These are phyloP conservation scores for Dasypus novemcinctus DNA, from an alignment of 2,113 vertebrate species.

Conservation along the genomic window DNA sequence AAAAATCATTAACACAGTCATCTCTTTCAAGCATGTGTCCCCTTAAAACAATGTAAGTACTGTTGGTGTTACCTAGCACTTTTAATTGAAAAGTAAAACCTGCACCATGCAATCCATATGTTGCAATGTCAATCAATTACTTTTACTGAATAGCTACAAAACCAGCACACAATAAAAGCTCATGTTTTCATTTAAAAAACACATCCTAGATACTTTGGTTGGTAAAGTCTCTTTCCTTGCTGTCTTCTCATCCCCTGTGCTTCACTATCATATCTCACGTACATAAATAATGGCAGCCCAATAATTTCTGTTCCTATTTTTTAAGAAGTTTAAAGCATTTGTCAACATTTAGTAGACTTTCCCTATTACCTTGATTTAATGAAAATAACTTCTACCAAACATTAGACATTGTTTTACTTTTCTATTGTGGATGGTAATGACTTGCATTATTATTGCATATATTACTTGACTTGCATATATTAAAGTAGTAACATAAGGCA, in stretches of 20 bases:
- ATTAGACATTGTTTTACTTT: constrained; percentile 42
- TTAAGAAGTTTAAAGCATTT: constrained; percentile 42
- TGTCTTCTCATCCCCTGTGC: not conserved
- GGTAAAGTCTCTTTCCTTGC: constrained; percentile 54
- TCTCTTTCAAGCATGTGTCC: constrained; percentile 79
- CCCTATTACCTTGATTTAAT: constrained; percentile 40
- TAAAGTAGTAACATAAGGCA: constrained; percentile 22
- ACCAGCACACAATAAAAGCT: constrained; percentile 67
- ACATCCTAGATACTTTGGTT: constrained; percentile 57
- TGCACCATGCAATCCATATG: constrained; percentile 71
- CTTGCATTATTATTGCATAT: constrained; percentile 22
- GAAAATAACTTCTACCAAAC: constrained; percentile 69
- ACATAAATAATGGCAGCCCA: constrained; percentile 48
- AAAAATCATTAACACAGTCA: constrained; percentile 81
- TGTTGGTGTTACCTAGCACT: constrained; percentile 68
- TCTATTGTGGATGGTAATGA: constrained; percentile 38
- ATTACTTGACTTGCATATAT: constrained; percentile 6
- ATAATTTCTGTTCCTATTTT: constrained; percentile 63
- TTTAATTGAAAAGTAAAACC: constrained; percentile 76
- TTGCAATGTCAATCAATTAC: constrained; percentile 73
- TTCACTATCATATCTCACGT: constrained; percentile 40
- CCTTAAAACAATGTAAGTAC: constrained; percentile 75
- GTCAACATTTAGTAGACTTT: constrained; percentile 62
- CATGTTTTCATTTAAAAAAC: constrained; percentile 73
- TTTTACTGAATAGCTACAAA: constrained; percentile 79